Percentiles rank a stretch among this genome's conserved stretches.
Evolutionary conservation across 2,113 vertebrate genomes (phyloP).

Genomic region (Perca schrenkii): DNA sequence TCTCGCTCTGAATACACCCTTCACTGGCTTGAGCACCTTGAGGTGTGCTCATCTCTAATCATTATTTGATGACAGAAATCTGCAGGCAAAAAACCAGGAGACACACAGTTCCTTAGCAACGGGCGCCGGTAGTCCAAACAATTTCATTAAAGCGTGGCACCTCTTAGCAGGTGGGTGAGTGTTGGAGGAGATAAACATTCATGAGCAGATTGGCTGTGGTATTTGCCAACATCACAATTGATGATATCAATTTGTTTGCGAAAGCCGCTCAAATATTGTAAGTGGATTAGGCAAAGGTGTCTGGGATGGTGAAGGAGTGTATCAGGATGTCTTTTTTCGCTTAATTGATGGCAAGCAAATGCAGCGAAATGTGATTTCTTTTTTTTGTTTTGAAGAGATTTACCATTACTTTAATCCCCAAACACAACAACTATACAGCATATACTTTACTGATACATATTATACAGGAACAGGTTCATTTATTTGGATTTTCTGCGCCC

Average conservation of each 20-base stretch:
- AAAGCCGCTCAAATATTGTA: slow-evolving; percentile 89
- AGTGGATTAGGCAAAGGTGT: slow-evolving; percentile 86
- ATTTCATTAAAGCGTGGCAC: slow-evolving; percentile 99
- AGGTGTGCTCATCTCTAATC: slow-evolving; percentile 98
- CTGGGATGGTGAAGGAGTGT: slow-evolving; percentile 64
- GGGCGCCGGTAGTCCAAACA: slow-evolving; percentile 96
- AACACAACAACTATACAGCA: slow-evolving; percentile 13
- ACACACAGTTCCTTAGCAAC: slow-evolving; percentile 99
- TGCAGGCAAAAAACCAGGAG: slow-evolving; percentile 90
- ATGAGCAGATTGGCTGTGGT: slow-evolving; percentile 95
- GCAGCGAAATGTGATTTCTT: slow-evolving; percentile 21
- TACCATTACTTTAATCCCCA: slow-evolving; percentile 48
- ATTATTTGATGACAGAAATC: slow-evolving; percentile 99
- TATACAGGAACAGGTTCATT: neutral
- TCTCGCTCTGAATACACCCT: slow-evolving; percentile 90
- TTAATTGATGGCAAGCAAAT: slow-evolving; percentile 55
- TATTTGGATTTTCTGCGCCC: neutral
- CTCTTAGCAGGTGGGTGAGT: slow-evolving; percentile 99
- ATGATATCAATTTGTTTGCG: slow-evolving; percentile 98
- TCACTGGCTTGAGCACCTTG: slow-evolving; percentile 92
- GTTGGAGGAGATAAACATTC: slow-evolving; percentile 98
- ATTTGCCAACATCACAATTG: slow-evolving; percentile 99
- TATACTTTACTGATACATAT: slow-evolving; percentile 12
- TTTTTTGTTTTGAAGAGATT: slow-evolving; percentile 56
- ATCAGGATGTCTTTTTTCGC: slow-evolving; percentile 71